Conservation (phyloP, 2,797 vertebrate species). For the Vipera ursinii region DNA sequence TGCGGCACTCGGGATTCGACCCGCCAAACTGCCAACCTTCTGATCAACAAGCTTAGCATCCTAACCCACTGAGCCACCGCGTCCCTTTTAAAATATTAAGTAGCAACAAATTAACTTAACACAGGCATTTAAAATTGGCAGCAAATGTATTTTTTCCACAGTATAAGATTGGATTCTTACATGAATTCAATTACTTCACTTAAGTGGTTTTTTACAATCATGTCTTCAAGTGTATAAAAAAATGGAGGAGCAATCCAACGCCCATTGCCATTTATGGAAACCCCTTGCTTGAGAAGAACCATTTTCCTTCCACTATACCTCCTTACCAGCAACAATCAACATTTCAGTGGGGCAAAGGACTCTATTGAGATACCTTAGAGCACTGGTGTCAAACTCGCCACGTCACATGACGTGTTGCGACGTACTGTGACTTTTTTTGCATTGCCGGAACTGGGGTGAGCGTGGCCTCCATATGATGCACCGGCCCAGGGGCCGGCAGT, state of each 20-base stretch:
- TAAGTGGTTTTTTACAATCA: not conserved
- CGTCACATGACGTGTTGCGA: too few species aligned
- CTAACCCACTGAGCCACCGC: too few species aligned
- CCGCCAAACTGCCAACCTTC: too few species aligned
- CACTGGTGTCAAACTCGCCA: too few species aligned
- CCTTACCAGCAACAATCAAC: not conserved
- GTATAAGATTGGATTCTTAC: not conserved
- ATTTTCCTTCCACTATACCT: not conserved
- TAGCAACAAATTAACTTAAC: not conserved
- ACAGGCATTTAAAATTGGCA: not conserved
- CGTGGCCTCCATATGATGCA: too few species aligned
- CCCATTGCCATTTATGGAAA: not conserved
- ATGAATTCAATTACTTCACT: constrained; percentile 1
- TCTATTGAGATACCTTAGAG: not conserved
- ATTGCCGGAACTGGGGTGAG: too few species aligned
- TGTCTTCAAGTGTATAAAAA: not conserved
- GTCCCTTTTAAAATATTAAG: not conserved
- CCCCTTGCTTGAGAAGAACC: not conserved
- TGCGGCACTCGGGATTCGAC: too few species aligned
- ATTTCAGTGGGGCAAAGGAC: not conserved
- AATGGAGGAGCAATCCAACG: not conserved
- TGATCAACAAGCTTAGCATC: too few species aligned
- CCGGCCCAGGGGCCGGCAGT: too few species aligned
- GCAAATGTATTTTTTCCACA: not conserved
- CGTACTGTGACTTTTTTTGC: too few species aligned